Evolutionary conservation across 2,888 invertebrate species (phyloP).

Genomic region (Cheilosia urbana): DNA sequence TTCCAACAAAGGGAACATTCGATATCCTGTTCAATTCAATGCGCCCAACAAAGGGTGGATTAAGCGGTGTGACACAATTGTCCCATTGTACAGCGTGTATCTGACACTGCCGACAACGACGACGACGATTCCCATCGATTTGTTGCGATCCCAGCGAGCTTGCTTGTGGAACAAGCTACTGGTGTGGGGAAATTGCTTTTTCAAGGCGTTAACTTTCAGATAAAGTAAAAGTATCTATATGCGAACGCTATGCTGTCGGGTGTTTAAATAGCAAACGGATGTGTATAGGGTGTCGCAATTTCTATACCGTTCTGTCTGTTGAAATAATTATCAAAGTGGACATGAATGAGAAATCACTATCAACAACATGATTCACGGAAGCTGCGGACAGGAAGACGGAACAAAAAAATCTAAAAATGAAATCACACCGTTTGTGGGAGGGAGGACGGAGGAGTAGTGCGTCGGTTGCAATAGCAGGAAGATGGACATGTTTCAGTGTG

Average conservation of each 20-base stretch:
- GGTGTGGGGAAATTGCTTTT: constrained; percentile 45
- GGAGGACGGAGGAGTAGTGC: neutral
- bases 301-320: constrained; percentile 15
- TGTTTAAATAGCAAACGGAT: constrained; percentile 24
- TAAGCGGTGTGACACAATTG: constrained; percentile 64
- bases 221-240: constrained; percentile 25
- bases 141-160: constrained; percentile 30
- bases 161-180: neutral
- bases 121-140: constrained; percentile 46
- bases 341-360: constrained; percentile 52
- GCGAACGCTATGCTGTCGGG: neutral
- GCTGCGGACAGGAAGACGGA: neutral
- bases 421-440: constrained; percentile 4
- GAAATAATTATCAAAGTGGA: constrained; percentile 50
- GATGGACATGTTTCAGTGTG: constrained; percentile 29
- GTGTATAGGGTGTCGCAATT: neutral
- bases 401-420: constrained; percentile 7
- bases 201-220: constrained; percentile 46
- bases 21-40: constrained; percentile 60
- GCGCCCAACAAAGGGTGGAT: constrained; percentile 62
- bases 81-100: constrained; percentile 41
- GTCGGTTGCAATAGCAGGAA: neutral
- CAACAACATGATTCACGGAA: constrained; percentile 24
- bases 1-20: constrained; percentile 59
- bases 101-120: constrained; percentile 15